Conservation (phyloP, 2,113 vertebrate species). For the Salvelinus namaycush region DNA sequence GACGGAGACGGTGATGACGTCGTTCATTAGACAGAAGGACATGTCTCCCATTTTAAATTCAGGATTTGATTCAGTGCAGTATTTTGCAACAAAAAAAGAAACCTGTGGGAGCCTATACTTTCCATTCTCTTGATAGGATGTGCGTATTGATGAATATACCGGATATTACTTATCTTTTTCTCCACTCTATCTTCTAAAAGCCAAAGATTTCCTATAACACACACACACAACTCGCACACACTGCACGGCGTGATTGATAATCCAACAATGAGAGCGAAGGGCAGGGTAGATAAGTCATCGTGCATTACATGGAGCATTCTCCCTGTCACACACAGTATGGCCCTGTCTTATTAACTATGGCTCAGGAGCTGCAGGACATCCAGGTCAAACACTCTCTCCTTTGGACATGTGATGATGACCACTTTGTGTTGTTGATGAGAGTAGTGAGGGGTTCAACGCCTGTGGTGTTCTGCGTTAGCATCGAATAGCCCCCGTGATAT, state of each 20-base stretch:
- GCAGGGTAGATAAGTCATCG: conserved; percentile 12
- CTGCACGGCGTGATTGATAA: background rate
- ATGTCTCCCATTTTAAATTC: conserved; percentile 57
- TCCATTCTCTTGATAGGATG: background rate
- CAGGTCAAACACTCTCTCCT: background rate
- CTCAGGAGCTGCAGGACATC: background rate
- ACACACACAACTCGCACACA: too few species aligned
- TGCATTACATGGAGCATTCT: conserved; percentile 6
- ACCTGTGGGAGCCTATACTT: background rate
- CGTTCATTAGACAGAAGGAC: conserved; percentile 51
- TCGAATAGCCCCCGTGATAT: too few species aligned
- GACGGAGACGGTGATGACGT: conserved; percentile 53
- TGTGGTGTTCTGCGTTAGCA: too few species aligned
- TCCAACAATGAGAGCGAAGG: background rate
- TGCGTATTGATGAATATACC: background rate
- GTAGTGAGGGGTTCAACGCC: background rate
- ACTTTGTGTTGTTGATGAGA: background rate
- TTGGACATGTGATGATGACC: background rate
- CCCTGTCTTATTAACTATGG: background rate
- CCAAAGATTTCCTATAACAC: background rate
- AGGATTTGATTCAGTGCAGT: conserved; percentile 20
- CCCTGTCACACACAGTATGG: background rate
- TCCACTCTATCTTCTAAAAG: background rate
- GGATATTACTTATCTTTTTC: background rate
- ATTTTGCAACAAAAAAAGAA: background rate